Base-by-base conservation (phyloP, 2,797 vertebrate species). In the Crenuchus spilurus region DNA sequence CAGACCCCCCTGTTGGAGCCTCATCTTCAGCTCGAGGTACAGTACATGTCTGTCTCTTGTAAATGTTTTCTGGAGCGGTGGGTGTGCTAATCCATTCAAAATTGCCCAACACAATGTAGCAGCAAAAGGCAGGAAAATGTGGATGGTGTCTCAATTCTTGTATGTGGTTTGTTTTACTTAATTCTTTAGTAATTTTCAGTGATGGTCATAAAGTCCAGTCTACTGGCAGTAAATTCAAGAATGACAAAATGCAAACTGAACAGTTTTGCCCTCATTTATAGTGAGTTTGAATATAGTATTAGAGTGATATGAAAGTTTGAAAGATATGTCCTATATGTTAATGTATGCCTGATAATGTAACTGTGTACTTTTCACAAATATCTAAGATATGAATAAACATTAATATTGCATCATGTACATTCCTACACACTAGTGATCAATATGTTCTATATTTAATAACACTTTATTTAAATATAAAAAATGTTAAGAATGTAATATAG, bases 1-100 rank as follows among this genome's bases (percentile, higher is more conserved):
- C 82, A 70, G 64, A 79, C 78, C 82, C 76, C 66, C 57, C 61
- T 61, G 72, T 82, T 74, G 87, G 85, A 85, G 64, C 75, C 73
- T 81, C 72, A 82, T 84, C 83, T 74, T 81, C 80, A 78, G 81
- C 79, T 84, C 76, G 85, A 91, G 90, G 90, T 93, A 92, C 82
- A 86, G 87, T 88, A 87, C 46, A 80, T 70, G 80, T 68, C 80
- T 58, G 62, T 72, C 78, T 58, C 78, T 48, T 80, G 16, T 79
- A 28, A 48, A 31, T 57, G 57, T 55, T 74, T 41, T 72, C 48
- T 62, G 81, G 52, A 62, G 80, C 31, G 54, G 14, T 54, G 57
- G 72, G 37, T 30, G 65, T 67, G 33, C 20, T 61, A n/a, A 78
- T 42, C 48, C 76, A 82, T 58, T 84, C 6, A 78, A 26, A 54